Evolutionary conservation across 1,140 invertebrate species (phyloP).

Genomic region (Venustaconcha ellipsiformis): DNA sequence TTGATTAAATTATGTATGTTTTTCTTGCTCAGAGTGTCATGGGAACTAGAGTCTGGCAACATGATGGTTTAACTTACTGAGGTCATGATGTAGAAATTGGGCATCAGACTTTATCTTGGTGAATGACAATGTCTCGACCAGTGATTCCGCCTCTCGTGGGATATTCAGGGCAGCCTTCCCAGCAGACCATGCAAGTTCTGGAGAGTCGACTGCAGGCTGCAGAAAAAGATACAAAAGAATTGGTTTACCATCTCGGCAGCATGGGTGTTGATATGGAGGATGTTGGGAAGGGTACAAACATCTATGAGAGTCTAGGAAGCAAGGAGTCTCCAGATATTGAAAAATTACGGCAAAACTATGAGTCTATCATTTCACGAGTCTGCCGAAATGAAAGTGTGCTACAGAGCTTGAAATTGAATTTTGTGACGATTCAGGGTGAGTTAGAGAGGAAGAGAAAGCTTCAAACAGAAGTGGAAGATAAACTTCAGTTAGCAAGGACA

Average conservation of each 20-base stretch:
- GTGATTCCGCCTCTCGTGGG: conserved; percentile 47
- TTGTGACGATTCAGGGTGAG: conserved; percentile 40
- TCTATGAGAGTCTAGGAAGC: background rate
- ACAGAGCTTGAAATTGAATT: conserved; percentile 47
- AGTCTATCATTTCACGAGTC: conserved; percentile 46
- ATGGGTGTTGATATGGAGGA: conserved; percentile 30
- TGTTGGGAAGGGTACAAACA: conserved; percentile 9
- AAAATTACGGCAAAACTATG: conserved; percentile 40
- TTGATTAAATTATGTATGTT: too few species aligned
- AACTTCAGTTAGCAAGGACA: conserved; percentile 28
- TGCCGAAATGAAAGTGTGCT: conserved; percentile 51
- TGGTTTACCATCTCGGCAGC: conserved; percentile 38
- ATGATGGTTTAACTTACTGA: too few species aligned
- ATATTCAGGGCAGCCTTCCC: conserved; percentile 12
- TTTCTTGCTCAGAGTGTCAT: too few species aligned
- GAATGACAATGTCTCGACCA: conserved; percentile 7
- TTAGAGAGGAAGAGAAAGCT: conserved; percentile 34
- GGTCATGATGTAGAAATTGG: too few species aligned
- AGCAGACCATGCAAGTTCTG: conserved; percentile 42
- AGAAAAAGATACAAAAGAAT: conserved; percentile 43
- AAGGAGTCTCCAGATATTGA: conserved; percentile 20
- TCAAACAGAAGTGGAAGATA: conserved; percentile 33
- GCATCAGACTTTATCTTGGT: too few species aligned
- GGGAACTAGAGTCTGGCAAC: too few species aligned
- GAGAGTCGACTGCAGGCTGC: conserved; percentile 44